Evolutionary conservation across 2,797 vertebrate genomes (phyloP).

Genomic region (Ciconia nigra): DNA sequence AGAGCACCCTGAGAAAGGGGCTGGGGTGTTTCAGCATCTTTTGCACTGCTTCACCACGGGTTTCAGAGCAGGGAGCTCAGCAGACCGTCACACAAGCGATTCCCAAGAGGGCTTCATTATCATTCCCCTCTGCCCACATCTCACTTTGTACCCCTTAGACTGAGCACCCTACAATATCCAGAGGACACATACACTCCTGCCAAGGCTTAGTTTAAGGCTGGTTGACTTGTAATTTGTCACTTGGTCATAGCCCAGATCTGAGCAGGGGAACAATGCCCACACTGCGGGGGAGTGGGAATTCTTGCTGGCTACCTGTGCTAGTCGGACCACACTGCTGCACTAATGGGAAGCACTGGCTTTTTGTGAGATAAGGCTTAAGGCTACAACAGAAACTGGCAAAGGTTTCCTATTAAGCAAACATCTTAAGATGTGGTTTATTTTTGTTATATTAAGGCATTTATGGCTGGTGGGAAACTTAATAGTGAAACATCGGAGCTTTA

Average conservation of each 20-base stretch:
- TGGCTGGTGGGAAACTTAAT: not conserved
- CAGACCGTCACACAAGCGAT: not conserved
- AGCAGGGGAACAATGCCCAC: not conserved
- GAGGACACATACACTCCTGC: not conserved
- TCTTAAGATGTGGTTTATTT: not conserved
- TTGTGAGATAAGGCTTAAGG: not conserved
- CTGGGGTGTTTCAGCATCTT: not conserved
- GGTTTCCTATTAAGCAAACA: not conserved
- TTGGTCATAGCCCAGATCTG: not conserved
- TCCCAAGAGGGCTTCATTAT: not conserved
- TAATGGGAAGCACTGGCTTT: not conserved
- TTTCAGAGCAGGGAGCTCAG: not conserved
- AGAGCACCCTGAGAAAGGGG: not conserved
- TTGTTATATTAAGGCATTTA: not conserved
- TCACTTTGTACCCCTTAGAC: not conserved
- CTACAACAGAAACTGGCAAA: not conserved
- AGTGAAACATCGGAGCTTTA: not conserved
- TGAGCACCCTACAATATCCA: not conserved
- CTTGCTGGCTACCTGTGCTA: not conserved
- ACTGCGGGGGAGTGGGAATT: rapidly evolving
- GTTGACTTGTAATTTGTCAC: not conserved
- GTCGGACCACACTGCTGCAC: not conserved
- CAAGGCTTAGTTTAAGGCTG: not conserved
- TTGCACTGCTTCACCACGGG: not conserved
- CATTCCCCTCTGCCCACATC: not conserved